Evolutionary conservation across 2,113 vertebrate genomes (phyloP).

Genomic region (Parus major): DNA sequence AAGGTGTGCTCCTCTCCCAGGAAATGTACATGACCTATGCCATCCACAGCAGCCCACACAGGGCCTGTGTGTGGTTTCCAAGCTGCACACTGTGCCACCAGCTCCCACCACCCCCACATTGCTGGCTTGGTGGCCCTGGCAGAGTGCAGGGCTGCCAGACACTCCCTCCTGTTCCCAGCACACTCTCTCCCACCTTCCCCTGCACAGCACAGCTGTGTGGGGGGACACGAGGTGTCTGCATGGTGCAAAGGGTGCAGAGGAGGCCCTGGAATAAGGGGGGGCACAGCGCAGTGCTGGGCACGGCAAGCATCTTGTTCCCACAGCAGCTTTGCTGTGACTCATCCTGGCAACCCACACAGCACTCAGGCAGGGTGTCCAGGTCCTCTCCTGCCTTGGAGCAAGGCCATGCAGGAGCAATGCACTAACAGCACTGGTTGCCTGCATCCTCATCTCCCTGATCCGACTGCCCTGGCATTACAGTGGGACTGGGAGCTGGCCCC

Average conservation of each 20-base stretch:
- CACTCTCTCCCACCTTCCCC: neutral
- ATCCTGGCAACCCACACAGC: neutral
- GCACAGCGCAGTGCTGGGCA: fast-evolving
- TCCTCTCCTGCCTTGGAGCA: neutral
- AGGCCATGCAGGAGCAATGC: neutral
- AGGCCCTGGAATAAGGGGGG: neutral
- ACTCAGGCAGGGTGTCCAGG: neutral
- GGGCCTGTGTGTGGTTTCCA: neutral
- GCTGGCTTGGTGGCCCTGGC: neutral
- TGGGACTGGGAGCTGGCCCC: neutral
- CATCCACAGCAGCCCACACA: neutral
- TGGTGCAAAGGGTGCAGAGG: neutral
- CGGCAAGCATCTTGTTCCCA: neutral
- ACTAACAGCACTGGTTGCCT: neutral
- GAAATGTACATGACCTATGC: neutral
- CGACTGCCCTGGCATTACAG: neutral
- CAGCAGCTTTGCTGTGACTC: conserved; percentile 8
- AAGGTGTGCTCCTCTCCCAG: fast-evolving
- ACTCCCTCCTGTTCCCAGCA: neutral
- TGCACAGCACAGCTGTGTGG: fast-evolving
- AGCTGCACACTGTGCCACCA: fast-evolving
- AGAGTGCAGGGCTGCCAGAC: neutral
- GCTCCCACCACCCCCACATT: neutral
- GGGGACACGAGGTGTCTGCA: fast-evolving
- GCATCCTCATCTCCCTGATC: fast-evolving